These are phyloP conservation scores for Isichthys henryi DNA, from an alignment of 2,113 vertebrate species.

Conservation along the genomic window DNA sequence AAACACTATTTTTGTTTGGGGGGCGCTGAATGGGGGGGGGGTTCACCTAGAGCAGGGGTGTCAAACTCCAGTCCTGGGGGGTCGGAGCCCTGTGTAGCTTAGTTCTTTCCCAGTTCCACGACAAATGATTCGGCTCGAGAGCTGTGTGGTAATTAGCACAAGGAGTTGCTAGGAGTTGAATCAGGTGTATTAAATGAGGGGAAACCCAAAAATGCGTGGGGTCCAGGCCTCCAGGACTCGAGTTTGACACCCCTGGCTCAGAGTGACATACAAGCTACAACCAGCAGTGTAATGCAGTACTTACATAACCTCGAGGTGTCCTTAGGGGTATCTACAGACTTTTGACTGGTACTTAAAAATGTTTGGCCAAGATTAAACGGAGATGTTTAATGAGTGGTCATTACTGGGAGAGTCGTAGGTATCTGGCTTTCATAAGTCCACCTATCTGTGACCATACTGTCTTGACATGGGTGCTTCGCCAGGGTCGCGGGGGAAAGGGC, in stretches of 20 bases:
- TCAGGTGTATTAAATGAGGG: no score
- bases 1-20: background rate
- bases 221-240: no score
- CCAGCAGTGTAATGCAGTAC: background rate
- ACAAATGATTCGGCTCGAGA: no score
- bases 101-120: no score
- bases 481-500: conserved; percentile 92
- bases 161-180: no score
- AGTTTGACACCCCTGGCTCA: no score
- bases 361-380: background rate
- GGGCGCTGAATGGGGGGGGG: background rate
- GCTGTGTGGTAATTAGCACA: no score
- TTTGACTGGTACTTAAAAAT: background rate
- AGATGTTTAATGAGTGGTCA: background rate
- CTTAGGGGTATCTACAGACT: background rate
- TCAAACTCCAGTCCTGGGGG: no score
- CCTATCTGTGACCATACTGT: background rate
- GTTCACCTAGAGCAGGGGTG: no score
- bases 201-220: no score
- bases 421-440: background rate
- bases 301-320: background rate
- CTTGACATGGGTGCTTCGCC: background rate
- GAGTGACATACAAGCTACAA: background rate
- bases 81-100: no score
- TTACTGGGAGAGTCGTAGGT: background rate